Conservation (phyloP, 2,113 vertebrate species). For the Chamaea fasciata region DNA sequence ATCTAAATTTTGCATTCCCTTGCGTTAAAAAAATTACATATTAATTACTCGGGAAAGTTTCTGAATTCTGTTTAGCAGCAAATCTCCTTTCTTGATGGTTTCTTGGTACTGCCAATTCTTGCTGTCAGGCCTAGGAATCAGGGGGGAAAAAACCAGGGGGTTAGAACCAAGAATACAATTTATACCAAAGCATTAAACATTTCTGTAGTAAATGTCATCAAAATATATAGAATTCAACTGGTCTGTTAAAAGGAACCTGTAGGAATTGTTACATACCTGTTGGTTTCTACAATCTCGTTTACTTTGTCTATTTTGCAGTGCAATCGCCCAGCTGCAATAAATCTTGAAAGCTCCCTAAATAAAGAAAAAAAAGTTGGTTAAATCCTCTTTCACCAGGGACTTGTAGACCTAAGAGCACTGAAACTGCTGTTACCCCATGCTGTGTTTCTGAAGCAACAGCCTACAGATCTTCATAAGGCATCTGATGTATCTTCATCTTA, state of each 20-base stretch:
- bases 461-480: not conserved
- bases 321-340: constrained; percentile 94
- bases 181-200: not conserved
- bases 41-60: constrained; percentile 98
- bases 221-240: not conserved
- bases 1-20: constrained; percentile 49
- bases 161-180: not conserved
- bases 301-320: constrained; percentile 99
- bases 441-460: not conserved
- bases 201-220: not conserved
- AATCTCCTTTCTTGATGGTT: constrained; percentile 98
- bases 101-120: constrained; percentile 99
- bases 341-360: constrained; percentile 92
- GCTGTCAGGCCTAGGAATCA: constrained; percentile 89
- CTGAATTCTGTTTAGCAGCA: constrained; percentile 97
- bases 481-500: not conserved
- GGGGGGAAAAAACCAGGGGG: not conserved
- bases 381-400: not conserved
- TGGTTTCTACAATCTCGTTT: constrained; percentile 98
- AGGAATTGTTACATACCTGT: constrained; percentile 78
- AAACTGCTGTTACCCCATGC: not conserved
- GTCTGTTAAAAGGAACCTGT: not conserved
- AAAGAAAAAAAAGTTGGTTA: not conserved
- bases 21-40: constrained; percentile 79
- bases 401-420: not conserved